A percentile compares a stretch with the other conserved stretches of the same genome.
phyloP scores from a whole-genome alignment of 2,888 invertebrate genomes.

The Sphaerophoria rueppellii region DNA sequence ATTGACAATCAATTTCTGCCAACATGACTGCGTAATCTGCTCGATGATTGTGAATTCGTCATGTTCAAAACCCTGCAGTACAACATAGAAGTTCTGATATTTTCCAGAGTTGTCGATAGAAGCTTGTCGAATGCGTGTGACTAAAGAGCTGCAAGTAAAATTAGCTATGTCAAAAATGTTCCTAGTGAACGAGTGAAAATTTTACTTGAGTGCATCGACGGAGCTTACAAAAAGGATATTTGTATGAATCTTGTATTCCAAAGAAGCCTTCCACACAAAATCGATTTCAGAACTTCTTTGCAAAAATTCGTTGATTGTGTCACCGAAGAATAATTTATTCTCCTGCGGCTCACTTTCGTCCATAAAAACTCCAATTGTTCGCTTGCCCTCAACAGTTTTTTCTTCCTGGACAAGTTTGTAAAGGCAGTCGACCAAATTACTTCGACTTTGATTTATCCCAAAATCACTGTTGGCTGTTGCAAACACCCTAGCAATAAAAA shows the following conservation, averaged over 20 bases:
- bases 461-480: no score
- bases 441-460: no score
- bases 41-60: neutral
- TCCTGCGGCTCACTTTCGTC: neutral
- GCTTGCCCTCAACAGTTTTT: no score
- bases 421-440: no score
- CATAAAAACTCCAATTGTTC: neutral
- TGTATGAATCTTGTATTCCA: neutral
- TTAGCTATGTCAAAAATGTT: neutral
- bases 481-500: no score
- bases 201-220: neutral
- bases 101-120: neutral
- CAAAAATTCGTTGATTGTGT: neutral
- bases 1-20: neutral
- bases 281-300: neutral
- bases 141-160: neutral
- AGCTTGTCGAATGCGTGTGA: neutral
- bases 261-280: no score
- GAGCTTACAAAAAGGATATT: neutral
- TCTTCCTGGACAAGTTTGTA: no score
- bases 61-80: neutral
- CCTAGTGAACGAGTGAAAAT: neutral
- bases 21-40: neutral
- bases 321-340: conserved; percentile 2
- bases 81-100: neutral